Evolutionary conservation across 1,140 invertebrate species (phyloP).

Genomic region (Zaprionus vittiger): DNA sequence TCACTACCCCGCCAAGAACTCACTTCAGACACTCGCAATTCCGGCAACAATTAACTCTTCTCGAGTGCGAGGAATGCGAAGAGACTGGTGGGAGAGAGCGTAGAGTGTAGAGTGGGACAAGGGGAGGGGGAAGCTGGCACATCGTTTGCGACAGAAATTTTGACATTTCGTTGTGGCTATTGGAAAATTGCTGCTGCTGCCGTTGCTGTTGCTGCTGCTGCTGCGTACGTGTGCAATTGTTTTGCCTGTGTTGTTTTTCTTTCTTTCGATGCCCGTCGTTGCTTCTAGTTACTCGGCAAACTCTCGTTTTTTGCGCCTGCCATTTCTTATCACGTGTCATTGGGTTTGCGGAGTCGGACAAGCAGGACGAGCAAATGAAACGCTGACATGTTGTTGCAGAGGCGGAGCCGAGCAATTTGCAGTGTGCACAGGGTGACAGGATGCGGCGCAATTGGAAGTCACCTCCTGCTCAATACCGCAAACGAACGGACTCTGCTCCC

Average conservation of each 20-base stretch:
- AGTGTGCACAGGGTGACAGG: conserved; percentile 42
- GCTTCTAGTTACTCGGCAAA: conserved; percentile 24
- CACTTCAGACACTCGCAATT: conserved; percentile 62
- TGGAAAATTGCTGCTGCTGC: conserved; percentile 65
- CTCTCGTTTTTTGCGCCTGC: conserved; percentile 35
- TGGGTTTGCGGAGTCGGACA: conserved; percentile 46
- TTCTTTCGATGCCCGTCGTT: background rate
- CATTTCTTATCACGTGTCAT: conserved; percentile 81
- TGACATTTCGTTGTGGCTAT: conserved; percentile 72
- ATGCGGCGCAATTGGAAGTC: conserved; percentile 35
- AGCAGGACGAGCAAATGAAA: conserved; percentile 56
- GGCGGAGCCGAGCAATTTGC: conserved; percentile 70
- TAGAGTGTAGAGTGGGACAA: background rate
- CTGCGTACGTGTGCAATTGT: conserved; percentile 75
- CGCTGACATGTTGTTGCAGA: conserved; percentile 74
- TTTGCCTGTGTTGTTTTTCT: conserved; percentile 37
- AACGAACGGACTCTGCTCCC: conserved; percentile 70
- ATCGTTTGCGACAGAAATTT: conserved; percentile 57
- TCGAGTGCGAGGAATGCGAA: conserved; percentile 3
- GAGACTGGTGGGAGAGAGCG: background rate
- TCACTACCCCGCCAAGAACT: conserved; percentile 47
- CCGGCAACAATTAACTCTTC: conserved; percentile 67
- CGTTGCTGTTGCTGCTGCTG: background rate
- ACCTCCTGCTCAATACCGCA: conserved; percentile 54
- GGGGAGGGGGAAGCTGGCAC: background rate